phyloP scores from a whole-genome alignment of 1,140 invertebrate genomes.

The Pachypeltis micranthus region DNA sequence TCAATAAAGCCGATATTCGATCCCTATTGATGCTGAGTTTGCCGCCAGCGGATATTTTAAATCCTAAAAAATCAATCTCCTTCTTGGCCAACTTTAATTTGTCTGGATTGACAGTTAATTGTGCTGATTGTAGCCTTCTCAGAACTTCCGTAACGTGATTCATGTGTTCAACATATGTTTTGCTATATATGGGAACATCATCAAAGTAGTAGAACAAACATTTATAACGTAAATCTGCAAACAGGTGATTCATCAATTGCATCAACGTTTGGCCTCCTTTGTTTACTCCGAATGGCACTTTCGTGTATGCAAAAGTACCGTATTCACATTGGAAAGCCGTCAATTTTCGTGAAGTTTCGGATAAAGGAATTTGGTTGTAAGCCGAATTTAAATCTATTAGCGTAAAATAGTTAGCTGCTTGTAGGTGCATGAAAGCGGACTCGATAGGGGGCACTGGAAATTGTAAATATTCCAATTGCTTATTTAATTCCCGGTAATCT shows the following conservation, averaged over 20 bases:
- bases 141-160: neutral
- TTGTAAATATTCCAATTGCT: neutral
- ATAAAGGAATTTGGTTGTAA: neutral
- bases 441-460: neutral
- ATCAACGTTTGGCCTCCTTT: neutral
- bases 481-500: neutral
- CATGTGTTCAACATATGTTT: neutral
- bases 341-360: neutral
- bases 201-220: neutral
- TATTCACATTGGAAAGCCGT: neutral
- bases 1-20: too few relatives aligned
- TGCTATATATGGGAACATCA: neutral
- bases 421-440: neutral
- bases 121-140: neutral
- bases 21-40: too few relatives aligned
- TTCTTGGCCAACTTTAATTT: too few relatives aligned
- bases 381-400: neutral
- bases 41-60: too few relatives aligned
- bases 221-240: neutral
- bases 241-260: neutral
- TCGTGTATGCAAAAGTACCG: neutral
- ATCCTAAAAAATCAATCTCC: too few relatives aligned
- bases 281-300: neutral
- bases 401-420: neutral
- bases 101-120: neutral